A percentile compares a stretch with the other conserved stretches of the same genome.
These are phyloP conservation scores for Caenorhabditis uteleia DNA, from an alignment of 2,888 invertebrate genomes.

Conservation along the genomic window DNA sequence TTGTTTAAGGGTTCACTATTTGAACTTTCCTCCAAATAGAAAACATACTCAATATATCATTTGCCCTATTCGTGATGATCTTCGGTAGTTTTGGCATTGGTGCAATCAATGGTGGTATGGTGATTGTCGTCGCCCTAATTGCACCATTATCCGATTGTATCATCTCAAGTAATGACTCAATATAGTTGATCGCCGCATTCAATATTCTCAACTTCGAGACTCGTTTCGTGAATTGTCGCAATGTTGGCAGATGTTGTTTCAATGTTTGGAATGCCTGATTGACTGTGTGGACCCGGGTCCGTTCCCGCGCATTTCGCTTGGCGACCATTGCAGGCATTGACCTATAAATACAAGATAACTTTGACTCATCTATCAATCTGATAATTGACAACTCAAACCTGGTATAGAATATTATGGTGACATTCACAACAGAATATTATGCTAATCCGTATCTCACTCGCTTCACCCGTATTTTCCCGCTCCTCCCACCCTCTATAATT, in stretches of 20 bases:
- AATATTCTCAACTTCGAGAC: conserved; percentile 66
- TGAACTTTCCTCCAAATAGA: too few species aligned
- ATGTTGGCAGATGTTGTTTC: conserved; percentile 57
- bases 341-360: conserved; percentile 5
- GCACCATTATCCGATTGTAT: too few species aligned
- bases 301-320: conserved; percentile 67
- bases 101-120: not conserved
- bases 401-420: too few species aligned
- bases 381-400: too few species aligned
- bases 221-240: conserved; percentile 61
- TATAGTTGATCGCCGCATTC: conserved; percentile 64
- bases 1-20: too few species aligned
- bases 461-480: too few species aligned
- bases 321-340: conserved; percentile 59
- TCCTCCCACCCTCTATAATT: too few species aligned
- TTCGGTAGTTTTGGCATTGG: not conserved
- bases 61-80: too few species aligned
- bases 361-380: not conserved
- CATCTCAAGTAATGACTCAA: conserved; percentile 51
- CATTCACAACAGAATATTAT: too few species aligned
- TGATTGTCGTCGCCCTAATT: too few species aligned
- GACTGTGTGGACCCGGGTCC: conserved; percentile 65
- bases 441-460: too few species aligned
- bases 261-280: conserved; percentile 63
- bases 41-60: too few species aligned